Conservation (phyloP, 2,113 vertebrate species). For the Corythaeola cristata region DNA sequence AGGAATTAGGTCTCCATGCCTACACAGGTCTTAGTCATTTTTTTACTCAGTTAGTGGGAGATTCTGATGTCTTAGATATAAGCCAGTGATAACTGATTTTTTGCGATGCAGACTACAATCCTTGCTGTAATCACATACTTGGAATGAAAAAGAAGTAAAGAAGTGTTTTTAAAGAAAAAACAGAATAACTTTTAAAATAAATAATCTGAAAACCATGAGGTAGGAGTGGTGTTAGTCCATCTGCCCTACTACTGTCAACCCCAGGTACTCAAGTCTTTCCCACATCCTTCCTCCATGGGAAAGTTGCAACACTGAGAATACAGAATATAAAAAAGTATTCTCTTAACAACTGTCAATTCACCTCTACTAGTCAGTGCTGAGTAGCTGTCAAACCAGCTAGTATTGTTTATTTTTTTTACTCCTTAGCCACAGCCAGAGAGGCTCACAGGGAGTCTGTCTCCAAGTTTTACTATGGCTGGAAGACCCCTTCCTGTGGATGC, state of each 20-base stretch:
- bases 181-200: not conserved
- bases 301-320: not conserved
- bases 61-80: not conserved
- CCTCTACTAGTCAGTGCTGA: not conserved
- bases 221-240: not conserved
- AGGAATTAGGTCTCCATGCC: not conserved
- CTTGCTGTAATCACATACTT: not conserved
- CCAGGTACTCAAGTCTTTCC: not conserved
- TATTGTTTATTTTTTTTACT: not conserved
- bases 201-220: not conserved
- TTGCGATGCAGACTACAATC: not conserved
- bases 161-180: not conserved
- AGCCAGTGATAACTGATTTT: not conserved
- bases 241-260: not conserved
- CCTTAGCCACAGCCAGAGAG: not conserved
- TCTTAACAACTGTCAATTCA: not conserved
- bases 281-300: not conserved
- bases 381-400: not conserved
- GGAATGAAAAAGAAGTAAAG: not conserved
- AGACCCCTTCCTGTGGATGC: not conserved
- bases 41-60: not conserved
- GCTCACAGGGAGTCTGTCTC: not conserved
- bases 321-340: not conserved
- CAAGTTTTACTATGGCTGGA: not conserved
- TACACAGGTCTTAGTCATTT: not conserved